Conservation (phyloP, 2,113 vertebrate species). For the Raja brachyura region DNA sequence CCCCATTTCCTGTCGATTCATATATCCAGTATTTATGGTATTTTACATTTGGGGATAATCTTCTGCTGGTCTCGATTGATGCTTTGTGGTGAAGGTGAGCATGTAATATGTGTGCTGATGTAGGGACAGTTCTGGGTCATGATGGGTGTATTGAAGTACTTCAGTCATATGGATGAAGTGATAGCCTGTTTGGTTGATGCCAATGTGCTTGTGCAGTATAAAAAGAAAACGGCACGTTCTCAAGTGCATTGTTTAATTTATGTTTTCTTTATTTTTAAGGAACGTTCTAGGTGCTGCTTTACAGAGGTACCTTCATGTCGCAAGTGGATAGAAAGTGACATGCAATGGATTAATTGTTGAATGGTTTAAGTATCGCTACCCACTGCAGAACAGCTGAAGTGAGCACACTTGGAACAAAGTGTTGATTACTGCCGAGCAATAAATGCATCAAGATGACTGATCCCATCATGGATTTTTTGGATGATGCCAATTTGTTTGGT, state of each 20-base stretch:
- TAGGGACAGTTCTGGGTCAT: not conserved
- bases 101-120: not conserved
- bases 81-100: not conserved
- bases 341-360: conserved; percentile 57
- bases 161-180: not conserved
- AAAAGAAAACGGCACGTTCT: not conserved
- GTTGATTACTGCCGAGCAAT: conserved; percentile 44
- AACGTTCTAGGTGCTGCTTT: conserved; percentile 45
- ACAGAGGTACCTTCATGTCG: conserved; percentile 47
- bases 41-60: not conserved
- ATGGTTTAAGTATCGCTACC: conserved; percentile 47
- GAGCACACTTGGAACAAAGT: conserved; percentile 55
- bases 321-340: conserved; percentile 50
- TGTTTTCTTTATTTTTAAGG: conserved; percentile 49
- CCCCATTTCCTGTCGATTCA: too few relatives aligned
- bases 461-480: conserved; percentile 95
- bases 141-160: not conserved
- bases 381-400: conserved; percentile 47
- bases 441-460: conserved; percentile 65
- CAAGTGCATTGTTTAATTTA: conserved; percentile 39
- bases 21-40: too few relatives aligned
- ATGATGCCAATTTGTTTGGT: conserved; percentile 88
- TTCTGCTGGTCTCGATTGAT: not conserved
- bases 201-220: not conserved
- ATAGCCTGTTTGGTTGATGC: not conserved